phyloP scores from a whole-genome alignment of 2,797 vertebrate genomes.

The Sphenopsis melanotis region DNA sequence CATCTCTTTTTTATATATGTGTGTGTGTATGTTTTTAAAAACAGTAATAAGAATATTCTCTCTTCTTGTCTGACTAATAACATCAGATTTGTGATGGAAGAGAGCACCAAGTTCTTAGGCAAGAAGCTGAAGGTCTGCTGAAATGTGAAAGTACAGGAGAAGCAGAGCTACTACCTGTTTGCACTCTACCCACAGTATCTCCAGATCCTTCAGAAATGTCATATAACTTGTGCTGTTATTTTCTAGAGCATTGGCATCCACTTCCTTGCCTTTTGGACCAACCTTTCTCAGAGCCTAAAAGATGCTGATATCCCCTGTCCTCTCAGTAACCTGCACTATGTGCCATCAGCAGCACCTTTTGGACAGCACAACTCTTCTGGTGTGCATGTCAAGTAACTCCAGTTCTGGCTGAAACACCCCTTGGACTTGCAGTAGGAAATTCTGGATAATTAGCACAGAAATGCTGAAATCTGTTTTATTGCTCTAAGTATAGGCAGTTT shows the following conservation, averaged over 20 bases:
- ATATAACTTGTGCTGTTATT: neutral
- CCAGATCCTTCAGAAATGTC: neutral
- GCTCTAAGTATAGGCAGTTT: neutral
- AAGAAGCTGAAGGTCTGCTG: neutral
- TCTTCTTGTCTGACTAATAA: neutral
- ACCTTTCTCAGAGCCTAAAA: neutral
- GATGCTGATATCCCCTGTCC: neutral
- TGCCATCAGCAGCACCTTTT: neutral
- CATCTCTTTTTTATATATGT: neutral
- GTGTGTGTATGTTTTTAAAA: neutral
- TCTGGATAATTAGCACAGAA: neutral
- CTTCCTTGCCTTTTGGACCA: neutral
- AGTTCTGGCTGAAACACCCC: neutral
- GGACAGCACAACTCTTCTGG: neutral
- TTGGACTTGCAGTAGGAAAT: neutral
- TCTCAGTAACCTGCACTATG: neutral
- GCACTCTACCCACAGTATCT: neutral
- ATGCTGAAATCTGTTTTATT: neutral
- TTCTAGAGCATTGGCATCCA: neutral
- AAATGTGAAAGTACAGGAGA: neutral
- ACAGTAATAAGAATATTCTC: neutral
- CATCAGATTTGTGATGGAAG: neutral
- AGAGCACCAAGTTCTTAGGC: neutral
- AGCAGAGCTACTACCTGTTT: neutral
- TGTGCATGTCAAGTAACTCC: fast-evolving